phyloP scores from a whole-genome alignment of 2,113 vertebrate species.

The Trachemys scripta region DNA sequence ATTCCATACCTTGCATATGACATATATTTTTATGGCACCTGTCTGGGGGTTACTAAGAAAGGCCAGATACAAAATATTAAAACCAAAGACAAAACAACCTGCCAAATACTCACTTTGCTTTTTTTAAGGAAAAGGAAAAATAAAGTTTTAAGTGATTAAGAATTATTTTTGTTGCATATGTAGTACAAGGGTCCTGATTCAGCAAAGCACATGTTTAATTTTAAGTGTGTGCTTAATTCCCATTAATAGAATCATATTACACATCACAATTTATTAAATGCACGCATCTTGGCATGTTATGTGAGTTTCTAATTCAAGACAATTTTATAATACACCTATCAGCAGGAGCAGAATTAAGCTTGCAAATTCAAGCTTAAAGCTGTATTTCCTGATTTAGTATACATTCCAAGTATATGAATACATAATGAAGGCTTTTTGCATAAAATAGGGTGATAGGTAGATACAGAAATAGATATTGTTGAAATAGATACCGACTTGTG shows the following conservation, averaged over 20 bases:
- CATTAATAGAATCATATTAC: not conserved
- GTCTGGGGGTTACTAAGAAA: not conserved
- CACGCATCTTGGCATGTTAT: not conserved
- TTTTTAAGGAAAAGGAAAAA: not conserved
- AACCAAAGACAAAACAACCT: not conserved
- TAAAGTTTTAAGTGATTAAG: not conserved
- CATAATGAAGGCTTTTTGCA: not conserved
- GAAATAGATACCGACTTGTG: constrained; percentile 58
- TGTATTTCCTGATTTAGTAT: constrained; percentile 22
- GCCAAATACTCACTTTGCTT: not conserved
- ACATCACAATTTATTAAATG: not conserved
- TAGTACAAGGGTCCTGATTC: not conserved
- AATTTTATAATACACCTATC: not conserved
- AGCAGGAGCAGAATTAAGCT: constrained; percentile 42
- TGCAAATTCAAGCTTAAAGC: constrained; percentile 33
- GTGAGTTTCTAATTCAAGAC: constrained; percentile 19
- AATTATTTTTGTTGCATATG: not conserved
- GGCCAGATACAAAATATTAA: not conserved
- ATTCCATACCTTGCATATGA: not conserved
- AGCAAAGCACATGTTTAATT: not conserved
- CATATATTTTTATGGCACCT: not conserved
- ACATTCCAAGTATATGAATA: not conserved
- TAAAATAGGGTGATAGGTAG: constrained; percentile 46
- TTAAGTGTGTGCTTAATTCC: not conserved
- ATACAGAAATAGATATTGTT: constrained; percentile 4